Base-by-base conservation (phyloP, 2,797 vertebrate species). In the Babyrousa celebensis region DNA sequence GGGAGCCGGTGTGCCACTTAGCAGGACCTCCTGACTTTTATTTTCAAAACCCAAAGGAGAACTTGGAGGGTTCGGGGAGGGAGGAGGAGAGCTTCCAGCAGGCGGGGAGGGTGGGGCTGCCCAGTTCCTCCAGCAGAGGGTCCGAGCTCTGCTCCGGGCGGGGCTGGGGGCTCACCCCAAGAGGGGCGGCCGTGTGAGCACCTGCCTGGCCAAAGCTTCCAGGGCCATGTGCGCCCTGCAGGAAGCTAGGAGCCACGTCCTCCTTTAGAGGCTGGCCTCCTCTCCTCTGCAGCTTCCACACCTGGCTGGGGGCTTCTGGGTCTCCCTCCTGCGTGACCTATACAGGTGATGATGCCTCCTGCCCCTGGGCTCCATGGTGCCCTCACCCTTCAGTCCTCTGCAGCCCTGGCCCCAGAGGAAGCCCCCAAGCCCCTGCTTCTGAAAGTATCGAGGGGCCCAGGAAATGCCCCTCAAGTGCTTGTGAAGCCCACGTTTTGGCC, bases 51-150 rank as follows among this genome's bases (percentile, higher is more conserved):
- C 68, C 56, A 29, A 18, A 79, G 86, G n/a, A 68, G 10, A 85
- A 18, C 25, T 36, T 17, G 54, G 72, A 32, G 63, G 60, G 71
- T 72, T 74, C 74, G 32, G 27, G 85, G 56, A 56, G 21, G n/a
- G 6, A 16, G 93, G 90, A 89, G 86, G 93, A 88, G 92, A 98
- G 95, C 95, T 95, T 97, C 97, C 97, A 98, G 97, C 97, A 36
- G 97, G 97, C 83, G 96, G 89, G 95, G 71, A 75, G 8, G 32
- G 17, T 20, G 18, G 52, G 52, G 52, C 1, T 0, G 25, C 25
- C 52, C 2, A 3, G 89, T 7, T 62, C 40, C 29, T 23, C 25
- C 40, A 14, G 60, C 79, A 11, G 79, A 0, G 12, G 18, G 14
- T 20, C 32, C 18, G 52, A 40, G 52, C 48, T 70, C 67, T 67